phyloP scores from a whole-genome alignment of 1,140 invertebrate species.

The Thalassaphorura encarpata region DNA sequence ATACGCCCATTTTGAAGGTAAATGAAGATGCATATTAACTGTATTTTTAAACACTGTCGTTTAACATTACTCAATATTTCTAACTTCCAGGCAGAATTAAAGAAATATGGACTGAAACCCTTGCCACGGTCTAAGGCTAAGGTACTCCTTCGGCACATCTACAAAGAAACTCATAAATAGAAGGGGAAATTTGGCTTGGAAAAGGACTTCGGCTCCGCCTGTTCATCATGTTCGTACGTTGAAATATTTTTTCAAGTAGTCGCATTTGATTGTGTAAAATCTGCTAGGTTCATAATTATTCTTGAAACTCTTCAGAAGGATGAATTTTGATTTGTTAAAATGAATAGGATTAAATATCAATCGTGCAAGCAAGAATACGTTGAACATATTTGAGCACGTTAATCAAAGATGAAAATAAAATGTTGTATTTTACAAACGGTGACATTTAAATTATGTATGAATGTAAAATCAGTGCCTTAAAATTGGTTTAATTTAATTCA shows the following conservation, averaged over 20 bases:
- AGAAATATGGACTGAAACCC: conserved; percentile 41
- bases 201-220: neutral
- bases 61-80: neutral
- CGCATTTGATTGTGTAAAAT: no score
- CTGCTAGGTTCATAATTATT: no score
- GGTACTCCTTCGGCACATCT: conserved; percentile 41
- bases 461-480: no score
- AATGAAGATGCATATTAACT: neutral
- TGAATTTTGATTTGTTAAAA: no score
- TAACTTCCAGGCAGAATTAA: conserved; percentile 39
- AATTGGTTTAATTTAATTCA: no score
- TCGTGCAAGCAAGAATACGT: no score
- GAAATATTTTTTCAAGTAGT: neutral
- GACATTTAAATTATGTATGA: no score
- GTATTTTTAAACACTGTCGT: neutral
- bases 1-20: conserved; percentile 40
- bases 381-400: no score
- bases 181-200: neutral
- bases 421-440: no score
- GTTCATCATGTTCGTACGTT: neutral
- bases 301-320: no score
- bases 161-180: conserved; percentile 38
- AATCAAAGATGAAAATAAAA: no score
- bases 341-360: no score
- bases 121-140: conserved; percentile 39